A percentile compares a stretch with the other conserved stretches of the same genome.
phyloP scores from a whole-genome alignment of 2,113 vertebrate species.

The Gnathonemus longibarbis region DNA sequence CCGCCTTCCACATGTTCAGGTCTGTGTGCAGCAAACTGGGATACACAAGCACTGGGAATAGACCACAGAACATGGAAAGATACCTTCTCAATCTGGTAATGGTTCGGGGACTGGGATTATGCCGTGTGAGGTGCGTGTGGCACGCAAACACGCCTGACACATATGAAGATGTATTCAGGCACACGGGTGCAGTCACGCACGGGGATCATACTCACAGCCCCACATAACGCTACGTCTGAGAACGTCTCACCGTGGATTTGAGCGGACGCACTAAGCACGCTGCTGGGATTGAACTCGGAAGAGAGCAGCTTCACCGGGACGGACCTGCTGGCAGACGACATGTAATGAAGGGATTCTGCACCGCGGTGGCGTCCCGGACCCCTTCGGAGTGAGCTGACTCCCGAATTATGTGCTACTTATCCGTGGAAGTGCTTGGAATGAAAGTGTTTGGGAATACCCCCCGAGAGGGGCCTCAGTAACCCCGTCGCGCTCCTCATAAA shows the following conservation, averaged over 20 bases:
- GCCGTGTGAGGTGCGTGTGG: not conserved
- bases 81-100: not conserved
- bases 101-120: not conserved
- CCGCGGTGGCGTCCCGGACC: not conserved
- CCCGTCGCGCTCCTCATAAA: not conserved
- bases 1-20: too few species aligned
- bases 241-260: conserved; percentile 17
- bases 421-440: conserved; percentile 16
- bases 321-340: conserved; percentile 48
- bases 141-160: conserved; percentile 6
- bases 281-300: conserved; percentile 48
- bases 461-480: not conserved
- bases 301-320: conserved; percentile 50
- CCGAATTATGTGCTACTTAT: conserved; percentile 11
- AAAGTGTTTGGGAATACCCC: conserved; percentile 6
- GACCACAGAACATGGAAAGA: not conserved
- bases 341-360: conserved; percentile 43
- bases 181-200: not conserved
- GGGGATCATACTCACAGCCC: not conserved
- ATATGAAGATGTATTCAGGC: not conserved
- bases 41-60: not conserved
- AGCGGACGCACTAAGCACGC: conserved; percentile 52
- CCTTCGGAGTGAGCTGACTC: not conserved
- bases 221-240: not conserved
- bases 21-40: not conserved